phyloP scores from a whole-genome alignment of 2,113 vertebrate species.

The Lophius piscatorius region DNA sequence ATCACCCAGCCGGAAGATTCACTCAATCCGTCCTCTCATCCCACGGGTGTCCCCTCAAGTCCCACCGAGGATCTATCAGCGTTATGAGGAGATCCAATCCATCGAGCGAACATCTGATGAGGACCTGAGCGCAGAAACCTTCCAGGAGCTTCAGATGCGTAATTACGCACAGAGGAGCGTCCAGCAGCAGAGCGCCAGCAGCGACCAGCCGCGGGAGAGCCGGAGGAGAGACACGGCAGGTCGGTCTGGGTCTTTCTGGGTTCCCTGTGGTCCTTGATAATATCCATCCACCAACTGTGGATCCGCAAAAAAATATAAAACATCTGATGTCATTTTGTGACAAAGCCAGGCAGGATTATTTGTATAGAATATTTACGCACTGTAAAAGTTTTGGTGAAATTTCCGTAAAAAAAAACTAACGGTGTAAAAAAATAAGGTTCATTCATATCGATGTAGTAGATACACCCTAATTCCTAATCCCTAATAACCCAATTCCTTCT shows the following conservation, averaged over 20 bases:
- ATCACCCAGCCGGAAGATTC: slow-evolving; percentile 40
- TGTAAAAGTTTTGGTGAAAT: no score
- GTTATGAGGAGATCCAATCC: background rate
- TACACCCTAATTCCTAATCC: no score
- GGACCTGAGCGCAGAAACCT: background rate
- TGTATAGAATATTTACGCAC: no score
- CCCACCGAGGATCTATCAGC: background rate
- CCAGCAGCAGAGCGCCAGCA: slow-evolving; percentile 20
- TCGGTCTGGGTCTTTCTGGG: background rate
- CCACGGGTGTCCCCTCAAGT: slow-evolving; percentile 26
- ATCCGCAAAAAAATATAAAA: no score
- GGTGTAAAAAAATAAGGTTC: no score
- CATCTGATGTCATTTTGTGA: no score
- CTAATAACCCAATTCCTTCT: no score
- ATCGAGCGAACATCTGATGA: slow-evolving; percentile 9
- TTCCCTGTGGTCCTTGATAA: no score
- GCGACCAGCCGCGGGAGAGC: slow-evolving; percentile 13
- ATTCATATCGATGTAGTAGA: no score
- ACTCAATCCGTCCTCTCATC: slow-evolving; percentile 12
- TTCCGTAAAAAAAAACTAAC: no score
- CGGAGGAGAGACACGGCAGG: slow-evolving; percentile 4
- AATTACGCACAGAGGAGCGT: background rate
- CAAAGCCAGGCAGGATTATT: no score
- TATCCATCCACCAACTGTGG: no score
- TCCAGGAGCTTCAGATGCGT: slow-evolving; percentile 7